Base-by-base conservation (phyloP, 2,113 vertebrate genomes). In the Corythoichthys intestinalis region DNA sequence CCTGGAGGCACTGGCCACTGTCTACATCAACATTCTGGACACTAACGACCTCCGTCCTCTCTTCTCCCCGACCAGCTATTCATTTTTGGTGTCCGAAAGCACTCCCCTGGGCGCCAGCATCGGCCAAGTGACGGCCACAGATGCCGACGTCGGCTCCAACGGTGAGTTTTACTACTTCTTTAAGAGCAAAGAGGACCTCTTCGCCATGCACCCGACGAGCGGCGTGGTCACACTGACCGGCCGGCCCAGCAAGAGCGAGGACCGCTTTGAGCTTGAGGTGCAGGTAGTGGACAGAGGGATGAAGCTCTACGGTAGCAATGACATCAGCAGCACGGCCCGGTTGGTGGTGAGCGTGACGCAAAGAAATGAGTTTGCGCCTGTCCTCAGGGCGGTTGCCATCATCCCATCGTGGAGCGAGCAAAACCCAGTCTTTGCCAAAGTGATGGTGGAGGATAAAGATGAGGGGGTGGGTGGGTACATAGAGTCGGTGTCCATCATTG, bases 101-200 rank as follows among this genome's bases (percentile, higher is more conserved):
- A 94, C 94, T 57, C 94, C 94, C 1, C 72, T 98, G 68, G 94
- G 97, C 81, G 89, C 95, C 86, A 99, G 94, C 28, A 88, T 98
- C 3, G 95, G 94, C 69, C 94, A 95, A 39, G 96, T 99, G 65
- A 98, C 95, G 0, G 97, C 97, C 12, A 99, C 96, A 4, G 97
- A 99, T 64, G 97, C 97, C 0, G 97, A 99, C 60, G 89, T 96
- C 34, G 97, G 96, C 72, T 95, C 95, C 70, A 98, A 98, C 9
- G 97, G 95, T 35, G 94, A 98, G 86, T 96, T 98, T 86, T 99
- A 99, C 89, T 99, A 98, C 79, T 98, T 96, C 83, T 96, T 99
- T 78, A 95, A 93, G 85, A 94, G 88, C 72, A 94, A 90, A 85
- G 92, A 95, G 52, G 94, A 96, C 20, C 92, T 94, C 20, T 98